Percentiles rank a stretch among this genome's conserved stretches.
phyloP scores from a whole-genome alignment of 2,888 invertebrate species.

The Phragmatobia fuliginosa region DNA sequence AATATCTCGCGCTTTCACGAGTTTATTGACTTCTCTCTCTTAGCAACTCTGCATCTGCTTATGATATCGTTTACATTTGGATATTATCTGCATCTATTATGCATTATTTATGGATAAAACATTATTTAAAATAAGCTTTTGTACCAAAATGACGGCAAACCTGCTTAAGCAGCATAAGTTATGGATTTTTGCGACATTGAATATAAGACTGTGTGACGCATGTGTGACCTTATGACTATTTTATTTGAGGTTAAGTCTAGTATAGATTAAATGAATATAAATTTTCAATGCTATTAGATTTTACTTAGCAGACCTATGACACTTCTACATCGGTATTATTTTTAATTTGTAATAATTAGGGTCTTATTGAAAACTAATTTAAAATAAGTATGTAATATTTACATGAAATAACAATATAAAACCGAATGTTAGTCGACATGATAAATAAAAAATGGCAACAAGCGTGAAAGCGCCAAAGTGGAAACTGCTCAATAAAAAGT shows the following conservation, averaged over 20 bases:
- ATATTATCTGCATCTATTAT: slow-evolving; percentile 17
- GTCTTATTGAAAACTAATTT: neutral
- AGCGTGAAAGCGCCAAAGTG: slow-evolving; percentile 54
- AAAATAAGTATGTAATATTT: neutral
- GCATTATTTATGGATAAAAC: slow-evolving; percentile 17
- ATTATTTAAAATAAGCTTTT: neutral
- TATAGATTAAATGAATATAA: neutral
- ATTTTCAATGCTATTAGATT: neutral
- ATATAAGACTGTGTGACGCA: neutral
- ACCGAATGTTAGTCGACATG: slow-evolving; percentile 27
- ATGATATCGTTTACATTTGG: slow-evolving; percentile 19
- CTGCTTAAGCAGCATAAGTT: neutral
- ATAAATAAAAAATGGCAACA: slow-evolving; percentile 44
- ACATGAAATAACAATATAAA: slow-evolving; percentile 22
- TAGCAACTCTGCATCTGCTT: slow-evolving; percentile 34
- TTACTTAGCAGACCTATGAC: neutral
- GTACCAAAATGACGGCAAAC: neutral
- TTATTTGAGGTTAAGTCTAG: neutral
- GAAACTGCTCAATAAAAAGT: slow-evolving; percentile 65
- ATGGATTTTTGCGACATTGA: neutral
- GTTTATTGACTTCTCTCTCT: slow-evolving; percentile 68
- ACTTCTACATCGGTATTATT: neutral
- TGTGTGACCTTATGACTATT: neutral
- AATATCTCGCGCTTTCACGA: slow-evolving; percentile 70
- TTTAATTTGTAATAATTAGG: neutral